Percentiles rank a stretch among this genome's conserved stretches.
phyloP scores from a whole-genome alignment of 2,113 vertebrate species.

The Corythaeola cristata region DNA sequence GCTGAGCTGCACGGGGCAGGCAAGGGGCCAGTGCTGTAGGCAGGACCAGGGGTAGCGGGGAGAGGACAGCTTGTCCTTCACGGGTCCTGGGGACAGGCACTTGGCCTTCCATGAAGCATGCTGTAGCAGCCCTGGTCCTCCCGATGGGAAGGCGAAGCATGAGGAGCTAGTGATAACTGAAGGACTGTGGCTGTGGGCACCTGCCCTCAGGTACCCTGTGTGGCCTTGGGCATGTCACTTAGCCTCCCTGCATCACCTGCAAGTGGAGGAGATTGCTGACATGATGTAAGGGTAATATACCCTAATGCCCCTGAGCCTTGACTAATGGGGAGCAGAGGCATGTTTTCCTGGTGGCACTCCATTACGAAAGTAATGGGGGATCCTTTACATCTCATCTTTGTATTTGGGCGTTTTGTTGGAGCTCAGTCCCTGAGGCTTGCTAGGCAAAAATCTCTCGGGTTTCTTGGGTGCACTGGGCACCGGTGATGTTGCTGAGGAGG shows the following conservation, averaged over 20 bases:
- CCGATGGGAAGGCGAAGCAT: not conserved
- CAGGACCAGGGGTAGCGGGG: accelerated
- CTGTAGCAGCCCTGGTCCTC: not conserved
- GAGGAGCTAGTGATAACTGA: not conserved
- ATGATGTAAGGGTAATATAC: not conserved
- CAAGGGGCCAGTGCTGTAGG: accelerated
- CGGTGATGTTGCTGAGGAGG: not conserved
- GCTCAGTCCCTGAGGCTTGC: not conserved
- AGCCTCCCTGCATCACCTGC: not conserved
- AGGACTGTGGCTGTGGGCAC: not conserved
- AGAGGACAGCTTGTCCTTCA: not conserved
- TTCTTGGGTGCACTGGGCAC: not conserved
- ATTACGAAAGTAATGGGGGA: not conserved
- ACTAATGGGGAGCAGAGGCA: not conserved
- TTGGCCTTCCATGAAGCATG: not conserved
- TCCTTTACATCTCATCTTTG: not conserved
- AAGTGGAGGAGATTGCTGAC: not conserved
- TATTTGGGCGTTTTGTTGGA: not conserved
- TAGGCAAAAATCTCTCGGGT: not conserved
- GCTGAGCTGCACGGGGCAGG: accelerated
- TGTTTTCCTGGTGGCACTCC: not conserved
- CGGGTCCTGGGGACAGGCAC: not conserved
- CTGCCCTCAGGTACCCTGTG: too few relatives aligned
- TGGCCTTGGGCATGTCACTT: not conserved
- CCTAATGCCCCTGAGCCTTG: not conserved